Percentiles rank a stretch among this genome's conserved stretches.
Evolutionary conservation across 1,140 invertebrate species (phyloP).

Genomic region (Drosophila ananassae): DNA sequence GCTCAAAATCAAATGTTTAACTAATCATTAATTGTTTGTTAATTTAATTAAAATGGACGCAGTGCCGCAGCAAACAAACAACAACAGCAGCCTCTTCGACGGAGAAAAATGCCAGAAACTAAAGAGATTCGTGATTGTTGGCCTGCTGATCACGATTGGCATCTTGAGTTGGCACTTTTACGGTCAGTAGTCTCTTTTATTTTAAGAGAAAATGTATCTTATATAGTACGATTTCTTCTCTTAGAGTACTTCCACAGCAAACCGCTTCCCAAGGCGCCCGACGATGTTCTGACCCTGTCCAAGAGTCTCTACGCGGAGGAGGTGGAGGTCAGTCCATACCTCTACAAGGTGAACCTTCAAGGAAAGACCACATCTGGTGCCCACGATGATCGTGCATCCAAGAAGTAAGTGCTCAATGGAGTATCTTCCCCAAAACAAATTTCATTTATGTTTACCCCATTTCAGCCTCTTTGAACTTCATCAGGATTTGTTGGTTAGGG

Average conservation of each 20-base stretch:
- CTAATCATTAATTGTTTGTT: constrained; percentile 33
- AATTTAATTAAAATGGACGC: constrained; percentile 44
- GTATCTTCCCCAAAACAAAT: background rate
- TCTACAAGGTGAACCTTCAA: constrained; percentile 85
- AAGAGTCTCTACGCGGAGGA: constrained; percentile 69
- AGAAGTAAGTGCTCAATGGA: constrained; percentile 85
- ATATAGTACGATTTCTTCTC: background rate
- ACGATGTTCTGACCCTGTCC: constrained; percentile 62
- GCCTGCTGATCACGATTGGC: constrained; percentile 60
- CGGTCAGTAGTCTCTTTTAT: constrained; percentile 40
- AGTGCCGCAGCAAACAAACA: constrained; percentile 37
- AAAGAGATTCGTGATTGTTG: constrained; percentile 72
- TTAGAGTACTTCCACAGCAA: constrained; percentile 70
- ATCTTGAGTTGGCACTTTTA: constrained; percentile 80
- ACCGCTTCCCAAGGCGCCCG: constrained; percentile 52
- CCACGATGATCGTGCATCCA: constrained; percentile 88
- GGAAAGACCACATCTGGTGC: constrained; percentile 88
- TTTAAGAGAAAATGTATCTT: background rate
- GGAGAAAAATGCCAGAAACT: constrained; percentile 74
- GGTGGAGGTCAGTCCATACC: constrained; percentile 54
- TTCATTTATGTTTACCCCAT: background rate
- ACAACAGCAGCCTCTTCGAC: constrained; percentile 55
- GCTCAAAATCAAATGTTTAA: constrained; percentile 46
- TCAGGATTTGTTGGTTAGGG: constrained; percentile 67
- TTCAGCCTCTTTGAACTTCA: constrained; percentile 71